Evolutionary conservation across 2,888 invertebrate species (phyloP).

Genomic region (Opisthograptis luteolata): DNA sequence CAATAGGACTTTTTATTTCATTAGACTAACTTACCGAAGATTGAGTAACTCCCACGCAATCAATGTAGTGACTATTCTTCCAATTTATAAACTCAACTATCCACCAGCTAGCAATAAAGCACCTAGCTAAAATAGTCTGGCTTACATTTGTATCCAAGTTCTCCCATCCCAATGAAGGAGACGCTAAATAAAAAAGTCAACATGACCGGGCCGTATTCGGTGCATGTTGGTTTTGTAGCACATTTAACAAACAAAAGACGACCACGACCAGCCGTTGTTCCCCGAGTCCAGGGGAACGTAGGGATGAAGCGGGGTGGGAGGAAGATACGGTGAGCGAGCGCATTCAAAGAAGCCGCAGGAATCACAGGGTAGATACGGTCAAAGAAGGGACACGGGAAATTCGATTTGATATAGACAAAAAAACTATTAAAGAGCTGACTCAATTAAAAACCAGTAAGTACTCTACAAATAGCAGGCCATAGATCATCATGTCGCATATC

Average conservation of each 20-base stretch:
- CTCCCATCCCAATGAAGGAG: slow-evolving; percentile 29
- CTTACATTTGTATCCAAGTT: slow-evolving; percentile 25
- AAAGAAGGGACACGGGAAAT: slow-evolving; percentile 60
- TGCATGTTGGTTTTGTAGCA: slow-evolving; percentile 72
- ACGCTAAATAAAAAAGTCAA: slow-evolving; percentile 51
- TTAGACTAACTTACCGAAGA: too few relatives aligned
- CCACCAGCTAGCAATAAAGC: too few relatives aligned
- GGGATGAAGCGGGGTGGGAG: slow-evolving; percentile 36
- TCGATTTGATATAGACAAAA: slow-evolving; percentile 41
- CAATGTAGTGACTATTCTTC: too few relatives aligned
- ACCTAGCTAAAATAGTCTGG: too few relatives aligned
- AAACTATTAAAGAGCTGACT: background rate
- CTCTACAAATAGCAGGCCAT: too few relatives aligned
- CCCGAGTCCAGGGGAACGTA: slow-evolving; percentile 41
- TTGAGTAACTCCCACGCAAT: too few relatives aligned
- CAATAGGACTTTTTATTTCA: too few relatives aligned
- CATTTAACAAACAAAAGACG: slow-evolving; percentile 77
- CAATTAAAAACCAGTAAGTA: background rate
- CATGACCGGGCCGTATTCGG: slow-evolving; percentile 52
- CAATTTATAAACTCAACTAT: too few relatives aligned
- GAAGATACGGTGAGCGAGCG: slow-evolving; percentile 66
- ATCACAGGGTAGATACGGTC: slow-evolving; percentile 70
- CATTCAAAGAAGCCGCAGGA: slow-evolving; percentile 77
- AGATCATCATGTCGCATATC: too few relatives aligned
- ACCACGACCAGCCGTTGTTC: slow-evolving; percentile 61